Evolutionary conservation across 2,797 vertebrate species (phyloP).

Genomic region (Tapirus indicus): DNA sequence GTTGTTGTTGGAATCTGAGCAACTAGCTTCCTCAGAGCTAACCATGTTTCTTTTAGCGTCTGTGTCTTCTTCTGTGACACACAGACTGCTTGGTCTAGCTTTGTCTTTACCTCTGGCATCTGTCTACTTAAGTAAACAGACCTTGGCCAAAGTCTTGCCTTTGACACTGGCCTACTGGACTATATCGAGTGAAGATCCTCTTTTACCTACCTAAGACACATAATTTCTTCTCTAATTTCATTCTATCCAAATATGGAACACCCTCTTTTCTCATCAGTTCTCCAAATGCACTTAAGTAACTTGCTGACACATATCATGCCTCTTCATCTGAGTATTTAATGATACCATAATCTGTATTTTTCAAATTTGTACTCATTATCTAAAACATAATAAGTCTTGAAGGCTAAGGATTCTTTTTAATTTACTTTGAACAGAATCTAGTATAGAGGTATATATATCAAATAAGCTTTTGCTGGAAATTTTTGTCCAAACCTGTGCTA

Average conservation of each 20-base stretch:
- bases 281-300: neutral
- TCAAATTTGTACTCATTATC: neutral
- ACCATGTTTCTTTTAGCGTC: neutral
- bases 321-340: conserved; percentile 45
- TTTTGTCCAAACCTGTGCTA: conserved; percentile 29
- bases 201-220: neutral
- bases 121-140: neutral
- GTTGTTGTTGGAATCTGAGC: neutral
- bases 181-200: neutral
- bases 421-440: conserved; percentile 50
- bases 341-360: conserved; percentile 13
- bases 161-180: neutral
- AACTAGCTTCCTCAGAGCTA: neutral
- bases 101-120: neutral
- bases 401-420: neutral
- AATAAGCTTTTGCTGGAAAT: conserved; percentile 45
- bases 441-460: neutral
- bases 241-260: neutral
- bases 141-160: neutral
- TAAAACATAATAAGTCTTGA: neutral
- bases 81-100: neutral
- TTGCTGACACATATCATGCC: neutral
- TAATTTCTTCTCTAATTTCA: neutral
- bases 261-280: neutral
- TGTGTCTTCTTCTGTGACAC: neutral